Evolutionary conservation across 2,113 vertebrate genomes (phyloP).

Genomic region (Lampris megalopsis): DNA sequence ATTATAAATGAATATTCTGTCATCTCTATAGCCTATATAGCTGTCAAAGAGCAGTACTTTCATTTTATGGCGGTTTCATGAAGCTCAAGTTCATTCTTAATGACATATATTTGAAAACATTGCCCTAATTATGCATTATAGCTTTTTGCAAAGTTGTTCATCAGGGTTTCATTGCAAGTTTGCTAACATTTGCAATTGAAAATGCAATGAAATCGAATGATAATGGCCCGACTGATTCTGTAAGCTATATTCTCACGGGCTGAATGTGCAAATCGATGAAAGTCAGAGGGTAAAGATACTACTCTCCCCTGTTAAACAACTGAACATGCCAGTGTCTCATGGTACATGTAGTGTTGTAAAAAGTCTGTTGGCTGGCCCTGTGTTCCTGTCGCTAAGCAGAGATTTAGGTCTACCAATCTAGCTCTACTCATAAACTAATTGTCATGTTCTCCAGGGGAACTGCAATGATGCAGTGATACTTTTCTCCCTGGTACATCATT

Average conservation of each 20-base stretch:
- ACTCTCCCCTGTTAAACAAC: conserved; percentile 26
- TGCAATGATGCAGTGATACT: not conserved
- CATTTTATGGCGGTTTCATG: conserved; percentile 53
- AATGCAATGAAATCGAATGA: conserved; percentile 35
- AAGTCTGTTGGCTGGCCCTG: conserved; percentile 7
- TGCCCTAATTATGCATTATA: conserved; percentile 26
- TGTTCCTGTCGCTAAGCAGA: not conserved
- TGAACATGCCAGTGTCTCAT: conserved; percentile 8
- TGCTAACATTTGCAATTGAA: conserved; percentile 44
- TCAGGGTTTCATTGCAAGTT: conserved; percentile 20
- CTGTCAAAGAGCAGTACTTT: conserved; percentile 37
- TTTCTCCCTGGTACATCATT: not conserved
- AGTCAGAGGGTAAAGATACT: conserved; percentile 28
- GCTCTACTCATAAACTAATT: not conserved
- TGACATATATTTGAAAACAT: conserved; percentile 38
- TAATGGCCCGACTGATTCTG: conserved; percentile 55
- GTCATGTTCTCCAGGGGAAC: not conserved
- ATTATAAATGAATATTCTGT: conserved; percentile 50
- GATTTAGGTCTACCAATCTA: not conserved
- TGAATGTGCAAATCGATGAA: conserved; percentile 51
- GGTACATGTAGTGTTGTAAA: conserved; percentile 18
- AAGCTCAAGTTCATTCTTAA: conserved; percentile 29
- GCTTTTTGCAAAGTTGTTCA: conserved; percentile 26
- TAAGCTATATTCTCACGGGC: conserved; percentile 47
- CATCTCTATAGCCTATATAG: conserved; percentile 38